Evolutionary conservation across 2,888 invertebrate species (phyloP), one percentile per base, ranked within the genome.

Genomic region (Junonia oenone): DNA sequence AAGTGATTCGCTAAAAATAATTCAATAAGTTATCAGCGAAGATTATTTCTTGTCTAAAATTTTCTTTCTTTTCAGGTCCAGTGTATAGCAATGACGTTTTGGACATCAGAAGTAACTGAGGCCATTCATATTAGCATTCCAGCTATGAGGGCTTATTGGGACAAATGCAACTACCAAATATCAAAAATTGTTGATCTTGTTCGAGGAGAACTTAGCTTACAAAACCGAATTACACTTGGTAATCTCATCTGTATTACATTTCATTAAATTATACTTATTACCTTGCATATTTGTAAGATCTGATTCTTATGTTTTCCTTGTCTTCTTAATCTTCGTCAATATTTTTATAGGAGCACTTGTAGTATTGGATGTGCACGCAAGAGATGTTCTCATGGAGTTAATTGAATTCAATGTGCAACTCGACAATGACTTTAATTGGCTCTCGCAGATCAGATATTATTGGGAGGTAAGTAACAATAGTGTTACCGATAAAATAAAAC

Each of bases 321-420:
- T n/a, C n/a, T n/a, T n/a, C n/a, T n/a, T n/a, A n/a, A n/a, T n/a
- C n/a, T n/a, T n/a, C n/a, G n/a, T 37, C 2, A 19, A 13, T 26
- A 40, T 48, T 29, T 47, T 66, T 69, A 50, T 66, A 94, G 96
- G 97, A 55, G 97, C 98, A 0, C 82, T 98, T 61, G 97, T 98
- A 0, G 97, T 98, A 6, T 84, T 98, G 61, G 98, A 98, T 75
- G 98, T 98, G 0, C 98, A 99, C 76, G 97, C 97, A 0, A 92
- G 97, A 68, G 98, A 98, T 81, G 96, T 97, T 0, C 90, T 98
- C 1, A 88, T 92, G 53, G 92, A 93, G 53, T 86, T 97, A 8
- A 92, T 94, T 33, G 90, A 92, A 0, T 90, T 92, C 29, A 85
- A 92, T 59, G 95, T 97, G 0, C 81, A 82, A 9, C 92, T 91